These are phyloP conservation scores for Hypotaenidia okinawae DNA, from an alignment of 2,797 vertebrate species.

Conservation along the genomic window DNA sequence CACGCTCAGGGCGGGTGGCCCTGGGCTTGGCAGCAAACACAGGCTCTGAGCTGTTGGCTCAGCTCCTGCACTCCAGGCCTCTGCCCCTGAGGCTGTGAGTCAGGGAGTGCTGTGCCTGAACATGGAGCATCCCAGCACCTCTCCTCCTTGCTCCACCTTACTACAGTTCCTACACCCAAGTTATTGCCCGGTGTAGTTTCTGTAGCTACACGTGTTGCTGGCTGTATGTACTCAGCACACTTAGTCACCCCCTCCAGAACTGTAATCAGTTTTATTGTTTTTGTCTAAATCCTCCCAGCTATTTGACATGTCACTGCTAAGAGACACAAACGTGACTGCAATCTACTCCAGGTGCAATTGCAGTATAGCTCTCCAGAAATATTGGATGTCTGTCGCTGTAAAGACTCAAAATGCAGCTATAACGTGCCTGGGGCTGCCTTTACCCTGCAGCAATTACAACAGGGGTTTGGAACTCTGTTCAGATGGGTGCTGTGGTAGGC, in stretches of 20 bases:
- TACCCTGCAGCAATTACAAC: neutral
- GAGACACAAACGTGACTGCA: neutral
- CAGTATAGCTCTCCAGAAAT: neutral
- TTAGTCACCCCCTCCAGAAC: neutral
- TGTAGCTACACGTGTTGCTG: fast-evolving
- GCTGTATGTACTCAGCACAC: fast-evolving
- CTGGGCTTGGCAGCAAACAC: fast-evolving
- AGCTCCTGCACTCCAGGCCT: neutral
- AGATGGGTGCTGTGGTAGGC: neutral
- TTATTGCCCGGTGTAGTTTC: neutral
- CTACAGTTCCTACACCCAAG: fast-evolving
- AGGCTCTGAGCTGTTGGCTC: neutral
- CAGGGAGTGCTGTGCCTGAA: neutral
- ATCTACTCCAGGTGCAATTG: neutral
- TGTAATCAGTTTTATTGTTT: neutral
- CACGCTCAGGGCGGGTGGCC: fast-evolving
- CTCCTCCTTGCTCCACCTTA: neutral
- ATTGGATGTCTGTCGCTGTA: neutral
- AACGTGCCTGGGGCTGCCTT: neutral
- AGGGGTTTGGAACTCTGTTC: neutral
- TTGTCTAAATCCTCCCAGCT: neutral
- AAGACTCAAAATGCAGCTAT: neutral
- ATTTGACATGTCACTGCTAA: neutral
- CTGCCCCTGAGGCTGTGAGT: fast-evolving
- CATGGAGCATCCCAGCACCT: neutral